Base-by-base conservation (phyloP, 2,113 vertebrate genomes). In the Cranoglanis bouderius region DNA sequence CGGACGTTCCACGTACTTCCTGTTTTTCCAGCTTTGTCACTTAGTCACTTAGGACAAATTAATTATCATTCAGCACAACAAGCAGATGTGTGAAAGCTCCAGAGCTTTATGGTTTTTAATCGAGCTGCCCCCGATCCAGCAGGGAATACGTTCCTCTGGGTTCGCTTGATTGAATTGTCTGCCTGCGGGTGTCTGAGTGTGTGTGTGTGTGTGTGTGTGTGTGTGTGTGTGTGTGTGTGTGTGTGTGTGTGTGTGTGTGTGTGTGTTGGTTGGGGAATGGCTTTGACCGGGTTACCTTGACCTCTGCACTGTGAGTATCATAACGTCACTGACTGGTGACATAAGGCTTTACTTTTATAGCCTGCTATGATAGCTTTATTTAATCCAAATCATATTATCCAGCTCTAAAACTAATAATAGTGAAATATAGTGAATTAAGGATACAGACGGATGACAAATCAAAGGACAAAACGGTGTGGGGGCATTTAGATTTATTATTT, bases 241-340 rank as follows among this genome's bases (percentile, higher is more conserved):
- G 91, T 75, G 10, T 86, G 70, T 86, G 43, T 91, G 91, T 89
- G 84, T 61, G 88, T 90, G 89, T 92, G 88, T 90, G 89, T 92
- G 89, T 92, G 92, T 92, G 91, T 80, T 88, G 92, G 88, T 59
- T 75, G 7, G 43, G 26, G 74, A 85, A 87, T 87, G 84, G 74
- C 88, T 88, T 51, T 89, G 92, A 94, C 93, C 90, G 19, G 38
- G 43, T 82, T 78, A 90, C 92, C 78, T 91, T 93, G 95, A 97
- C 96, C 94, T 91, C 92, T 93, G 92, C 89, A 92, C 95, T 95
- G 91, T 92, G 91, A 95, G 96, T 94, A 38, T 19, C 93, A 93
- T 91, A 91, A 92, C 94, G 95, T 90, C 90, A 2, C 49, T 82
- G 87, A 51, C 35, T 92, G 92, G 61, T 61, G 90, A 80, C 84